Base-by-base conservation (phyloP, 2,888 invertebrate genomes). In the Leucophenga maculata region DNA sequence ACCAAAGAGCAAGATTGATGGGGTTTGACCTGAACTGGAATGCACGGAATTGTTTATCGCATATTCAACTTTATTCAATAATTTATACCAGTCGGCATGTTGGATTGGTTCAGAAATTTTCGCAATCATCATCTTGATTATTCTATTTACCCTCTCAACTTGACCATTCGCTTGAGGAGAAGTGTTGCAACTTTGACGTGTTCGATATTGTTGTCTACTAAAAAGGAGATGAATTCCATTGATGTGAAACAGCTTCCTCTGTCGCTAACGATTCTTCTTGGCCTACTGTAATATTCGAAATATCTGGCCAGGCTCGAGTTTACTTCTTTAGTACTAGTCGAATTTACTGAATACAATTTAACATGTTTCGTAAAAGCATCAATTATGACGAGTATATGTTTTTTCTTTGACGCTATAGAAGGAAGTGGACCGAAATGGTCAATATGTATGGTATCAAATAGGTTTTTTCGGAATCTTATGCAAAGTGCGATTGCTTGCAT, bases 171-270 rank as follows among this genome's bases (percentile, higher is more conserved):
- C 68, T 16, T 62, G 60, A 13, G 68, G 62, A 1, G 62, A 31
- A 11, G 32, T 13, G 11, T 52, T 11, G 68, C 62, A 4, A 68
- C 32, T 18, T 68, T 60, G 18, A 68, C 32, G 32, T 68, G 62
- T 13, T 31, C 20, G 2, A 68, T 60, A 18, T 62, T 22, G 1
- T 52, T 50, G 1, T 68, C 16, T 8, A 9, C 18, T 13, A 50
- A 9, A 62, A 62, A 68, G 3, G 46, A 26, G n/a, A 3, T 16
- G 31, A 68, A 68, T 1, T 60, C 68, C n/a, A 9, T 13, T 6
- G 68, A 68, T 1, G 68, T 68, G 31, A 68, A 68, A 16, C 62
- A 50, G n/a, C 50, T 62, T n/a, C 68, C 68, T 1, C 68, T 11
- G 18, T 68, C 68, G 1, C 50, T 31, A 6, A 68, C 16, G 3